Evolutionary conservation across 2,113 vertebrate genomes (phyloP), one percentile per base, ranked within the genome.

Genomic region (Solea solea): DNA sequence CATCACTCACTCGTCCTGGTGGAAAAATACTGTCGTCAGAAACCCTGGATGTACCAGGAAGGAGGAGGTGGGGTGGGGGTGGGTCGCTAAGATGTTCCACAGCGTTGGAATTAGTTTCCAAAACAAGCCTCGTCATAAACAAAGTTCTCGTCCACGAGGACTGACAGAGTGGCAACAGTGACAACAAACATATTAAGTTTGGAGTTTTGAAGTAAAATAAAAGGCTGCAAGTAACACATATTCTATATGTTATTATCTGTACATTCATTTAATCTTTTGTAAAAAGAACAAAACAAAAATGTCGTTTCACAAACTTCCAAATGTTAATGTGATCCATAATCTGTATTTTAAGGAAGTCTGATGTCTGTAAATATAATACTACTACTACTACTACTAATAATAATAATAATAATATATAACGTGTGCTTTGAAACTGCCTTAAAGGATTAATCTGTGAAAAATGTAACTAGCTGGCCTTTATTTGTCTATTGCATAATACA

Each of bases 21-120:
- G 91, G 90, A 93, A 91, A 90, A 93, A 89, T 78, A 91, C 76
- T 27, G 72, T 40, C 56, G 69, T 69, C 86, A 82, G 70, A 90
- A 84, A 91, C 88, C 85, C 71, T 62, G 73, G 72, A 61, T 54
- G 42, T 7, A 27, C 21, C 56, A 16, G 25, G 74, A 59, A 14
- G 44, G 27, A 13, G 46, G 13, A 21, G 21, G 21, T 21, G 21
- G 21, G 21, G 21, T 21, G 21, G 21, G 21, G 21, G 21, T 21
- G 16, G 14, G 52, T 49, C 6, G 2, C 39, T 49, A 28, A 52
- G 25, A 11, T 59, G 52, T 74, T 59, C 46, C 39, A 56, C 2
- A 14, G 16, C 27, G 28, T 42, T 56, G 27, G 57, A 25, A 25
- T 69, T 57, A 16, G 59, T 80, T 69, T 76, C 61, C 64, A 78